A percentile compares a stretch with the other conserved stretches of the same genome.
These are phyloP conservation scores for Acanthacorydalis orientalis DNA, from an alignment of 2,888 invertebrate genomes.

Conservation along the genomic window DNA sequence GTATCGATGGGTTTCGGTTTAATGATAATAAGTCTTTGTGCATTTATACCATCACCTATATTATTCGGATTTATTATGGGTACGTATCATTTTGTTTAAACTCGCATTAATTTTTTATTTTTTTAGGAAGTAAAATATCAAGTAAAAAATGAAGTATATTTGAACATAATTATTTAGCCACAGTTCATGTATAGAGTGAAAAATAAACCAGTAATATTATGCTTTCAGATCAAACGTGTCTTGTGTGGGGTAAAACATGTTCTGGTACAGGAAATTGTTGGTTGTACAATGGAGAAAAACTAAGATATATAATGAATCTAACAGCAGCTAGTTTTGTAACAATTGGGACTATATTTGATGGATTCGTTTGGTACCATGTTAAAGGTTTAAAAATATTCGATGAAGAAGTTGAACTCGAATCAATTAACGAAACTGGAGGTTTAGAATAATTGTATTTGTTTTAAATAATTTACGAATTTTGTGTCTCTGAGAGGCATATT, in stretches of 20 bases:
- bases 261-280: constrained; percentile 54
- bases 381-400: constrained; percentile 53
- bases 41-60: constrained; percentile 62
- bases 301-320: constrained; percentile 45
- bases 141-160: too few relatives aligned
- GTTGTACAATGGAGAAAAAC: constrained; percentile 48
- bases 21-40: constrained; percentile 49
- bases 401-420: constrained; percentile 35
- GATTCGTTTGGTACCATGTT: constrained; percentile 49
- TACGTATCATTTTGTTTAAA: too few relatives aligned
- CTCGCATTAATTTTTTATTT: too few relatives aligned
- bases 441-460: not conserved
- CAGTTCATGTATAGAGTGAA: too few relatives aligned
- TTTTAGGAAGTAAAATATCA: too few relatives aligned
- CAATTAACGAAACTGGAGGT: constrained; percentile 11
- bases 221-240: constrained; percentile 40
- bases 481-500: too few relatives aligned
- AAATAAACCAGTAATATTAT: not conserved
- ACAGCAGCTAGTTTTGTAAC: constrained; percentile 46
- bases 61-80: constrained; percentile 56
- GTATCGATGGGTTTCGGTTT: constrained; percentile 54
- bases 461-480: too few relatives aligned
- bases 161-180: too few relatives aligned
- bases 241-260: constrained; percentile 60
- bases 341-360: constrained; percentile 46